A percentile compares a stretch with the other conserved stretches of the same genome.
Evolutionary conservation across 1,140 invertebrate species (phyloP).

Genomic region (Lepidostoma basale): DNA sequence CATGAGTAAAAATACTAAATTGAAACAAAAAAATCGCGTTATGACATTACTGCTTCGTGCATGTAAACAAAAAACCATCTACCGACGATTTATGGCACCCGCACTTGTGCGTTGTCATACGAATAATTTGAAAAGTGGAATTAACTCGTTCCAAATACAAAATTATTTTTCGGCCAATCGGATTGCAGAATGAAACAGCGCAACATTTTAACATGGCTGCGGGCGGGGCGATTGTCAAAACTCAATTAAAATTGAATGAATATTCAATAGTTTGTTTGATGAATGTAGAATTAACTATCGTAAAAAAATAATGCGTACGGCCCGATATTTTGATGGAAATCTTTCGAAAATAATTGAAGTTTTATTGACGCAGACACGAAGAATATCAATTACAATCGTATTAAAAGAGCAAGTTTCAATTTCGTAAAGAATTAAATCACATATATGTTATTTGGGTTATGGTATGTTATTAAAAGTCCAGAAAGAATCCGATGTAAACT

Average conservation of each 20-base stretch:
- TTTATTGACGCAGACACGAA: too few relatives aligned
- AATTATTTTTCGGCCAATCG: not conserved
- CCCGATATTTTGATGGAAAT: not conserved
- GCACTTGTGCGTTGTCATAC: not conserved
- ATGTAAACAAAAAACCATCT: too few relatives aligned
- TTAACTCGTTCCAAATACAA: not conserved
- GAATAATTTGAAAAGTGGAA: too few relatives aligned
- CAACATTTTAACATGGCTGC: conserved; percentile 1
- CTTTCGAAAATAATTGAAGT: not conserved
- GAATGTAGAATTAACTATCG: not conserved
- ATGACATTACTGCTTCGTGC: too few relatives aligned
- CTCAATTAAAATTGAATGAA: conserved; percentile 22
- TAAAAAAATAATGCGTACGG: not conserved
- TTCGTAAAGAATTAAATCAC: too few relatives aligned
- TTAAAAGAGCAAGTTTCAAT: too few relatives aligned
- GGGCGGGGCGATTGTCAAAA: conserved; percentile 11
- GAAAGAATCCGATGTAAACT: too few relatives aligned
- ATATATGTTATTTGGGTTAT: too few relatives aligned
- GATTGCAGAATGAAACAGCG: not conserved
- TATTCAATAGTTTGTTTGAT: conserved; percentile 13
- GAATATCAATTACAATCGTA: too few relatives aligned
- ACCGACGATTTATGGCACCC: not conserved
- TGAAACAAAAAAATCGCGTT: too few relatives aligned
- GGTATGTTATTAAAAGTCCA: too few relatives aligned
- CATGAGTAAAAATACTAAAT: too few relatives aligned